Evolutionary conservation across 2,797 vertebrate species (phyloP).

Genomic region (Anas capensis): DNA sequence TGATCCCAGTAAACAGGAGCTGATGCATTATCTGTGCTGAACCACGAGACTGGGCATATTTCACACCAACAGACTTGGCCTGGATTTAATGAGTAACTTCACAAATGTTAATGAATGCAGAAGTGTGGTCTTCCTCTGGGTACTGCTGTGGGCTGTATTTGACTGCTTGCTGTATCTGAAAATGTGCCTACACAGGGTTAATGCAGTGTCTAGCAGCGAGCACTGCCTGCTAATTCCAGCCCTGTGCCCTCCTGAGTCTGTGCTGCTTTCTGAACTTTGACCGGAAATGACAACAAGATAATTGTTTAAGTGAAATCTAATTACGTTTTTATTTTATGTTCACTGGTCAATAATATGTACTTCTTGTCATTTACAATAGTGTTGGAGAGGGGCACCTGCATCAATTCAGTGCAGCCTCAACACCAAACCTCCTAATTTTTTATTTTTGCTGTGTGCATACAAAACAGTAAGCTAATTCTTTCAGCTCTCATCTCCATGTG

Average conservation of each 20-base stretch:
- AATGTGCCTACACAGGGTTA: neutral
- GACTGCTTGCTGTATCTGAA: neutral
- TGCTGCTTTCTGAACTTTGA: constrained; percentile 35
- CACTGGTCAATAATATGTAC: neutral
- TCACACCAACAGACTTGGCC: neutral
- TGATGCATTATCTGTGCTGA: neutral
- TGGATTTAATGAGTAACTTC: constrained; percentile 33
- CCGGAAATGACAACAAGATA: neutral
- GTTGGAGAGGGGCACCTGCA: neutral
- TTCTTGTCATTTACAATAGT: neutral
- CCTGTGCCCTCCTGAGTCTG: neutral
- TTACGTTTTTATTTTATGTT: neutral
- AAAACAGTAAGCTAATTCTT: neutral
- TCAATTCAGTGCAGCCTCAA: neutral
- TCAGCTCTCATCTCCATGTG: neutral
- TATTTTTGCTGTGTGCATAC: neutral
- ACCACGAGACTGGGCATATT: neutral
- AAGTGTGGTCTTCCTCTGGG: neutral
- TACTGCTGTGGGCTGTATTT: neutral
- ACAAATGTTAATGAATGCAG: neutral
- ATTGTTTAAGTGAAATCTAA: constrained; percentile 56
- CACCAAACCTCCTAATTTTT: neutral
- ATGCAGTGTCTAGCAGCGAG: neutral
- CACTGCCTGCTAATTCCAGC: neutral
- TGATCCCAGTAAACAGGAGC: neutral